A percentile compares a stretch with the other conserved stretches of the same genome.
phyloP scores from a whole-genome alignment of 2,113 vertebrate genomes.

The Strigops habroptila region DNA sequence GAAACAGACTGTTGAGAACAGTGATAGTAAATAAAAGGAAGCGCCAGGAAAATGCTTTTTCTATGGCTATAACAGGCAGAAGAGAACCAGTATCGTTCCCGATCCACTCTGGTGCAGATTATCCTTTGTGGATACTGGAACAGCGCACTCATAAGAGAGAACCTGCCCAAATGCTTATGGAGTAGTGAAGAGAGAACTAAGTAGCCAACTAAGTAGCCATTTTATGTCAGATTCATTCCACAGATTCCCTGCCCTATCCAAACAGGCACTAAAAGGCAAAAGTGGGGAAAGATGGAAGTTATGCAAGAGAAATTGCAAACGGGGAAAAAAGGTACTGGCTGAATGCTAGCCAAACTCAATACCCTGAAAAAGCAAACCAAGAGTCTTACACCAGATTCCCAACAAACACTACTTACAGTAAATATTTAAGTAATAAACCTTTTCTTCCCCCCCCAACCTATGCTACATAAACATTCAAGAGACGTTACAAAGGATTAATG shows the following conservation, averaged over 20 bases:
- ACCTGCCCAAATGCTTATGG: not conserved
- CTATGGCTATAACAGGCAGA: not conserved
- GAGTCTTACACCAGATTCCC: not conserved
- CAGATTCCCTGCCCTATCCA: not conserved
- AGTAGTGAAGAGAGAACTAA: not conserved
- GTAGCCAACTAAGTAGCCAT: not conserved
- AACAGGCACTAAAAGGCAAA: not conserved
- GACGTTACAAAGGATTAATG: not conserved
- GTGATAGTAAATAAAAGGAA: not conserved
- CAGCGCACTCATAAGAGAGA: not conserved
- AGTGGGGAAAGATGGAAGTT: not conserved
- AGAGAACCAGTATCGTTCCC: not conserved
- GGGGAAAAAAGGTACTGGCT: not conserved
- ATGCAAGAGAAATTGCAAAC: not conserved
- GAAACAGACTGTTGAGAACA: not conserved
- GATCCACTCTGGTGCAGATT: not conserved
- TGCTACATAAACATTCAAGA: not conserved
- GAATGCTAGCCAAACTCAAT: not conserved
- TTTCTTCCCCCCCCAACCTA: not conserved
- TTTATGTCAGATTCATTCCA: not conserved
- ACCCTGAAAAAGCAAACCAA: not conserved
- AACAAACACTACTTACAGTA: not conserved
- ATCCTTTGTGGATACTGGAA: not conserved
- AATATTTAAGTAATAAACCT: not conserved
- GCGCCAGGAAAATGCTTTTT: not conserved